Percentiles rank a stretch among this genome's conserved stretches.
Conservation (phyloP, 2,888 invertebrate species). For the Alentia gelatinosa region DNA sequence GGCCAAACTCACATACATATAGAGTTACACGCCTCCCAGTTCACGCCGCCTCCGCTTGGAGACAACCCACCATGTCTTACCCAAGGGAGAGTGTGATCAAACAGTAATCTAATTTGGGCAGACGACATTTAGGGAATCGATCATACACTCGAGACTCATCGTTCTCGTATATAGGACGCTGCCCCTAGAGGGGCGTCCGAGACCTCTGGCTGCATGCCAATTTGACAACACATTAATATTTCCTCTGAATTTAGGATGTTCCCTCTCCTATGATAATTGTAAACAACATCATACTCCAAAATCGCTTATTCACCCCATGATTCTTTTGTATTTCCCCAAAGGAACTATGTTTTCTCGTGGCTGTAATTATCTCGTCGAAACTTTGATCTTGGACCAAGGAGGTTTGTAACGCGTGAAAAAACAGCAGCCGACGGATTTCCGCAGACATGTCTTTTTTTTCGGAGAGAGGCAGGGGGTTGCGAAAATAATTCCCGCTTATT, state of each 20-base stretch:
- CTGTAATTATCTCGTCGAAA: neutral
- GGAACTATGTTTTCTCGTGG: neutral
- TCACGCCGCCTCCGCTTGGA: neutral
- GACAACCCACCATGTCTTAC: neutral
- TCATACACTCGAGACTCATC: conserved; percentile 3
- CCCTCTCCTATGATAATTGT: neutral
- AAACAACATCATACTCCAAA: neutral
- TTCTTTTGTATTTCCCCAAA: neutral
- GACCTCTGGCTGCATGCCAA: neutral
- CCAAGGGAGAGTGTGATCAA: neutral
- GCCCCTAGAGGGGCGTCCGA: neutral
- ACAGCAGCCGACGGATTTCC: neutral
- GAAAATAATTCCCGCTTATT: conserved; percentile 2
- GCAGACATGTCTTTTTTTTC: neutral
- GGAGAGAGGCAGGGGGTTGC: neutral
- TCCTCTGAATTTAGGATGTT: neutral
- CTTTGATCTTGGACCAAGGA: neutral
- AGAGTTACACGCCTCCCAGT: neutral
- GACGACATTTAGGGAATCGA: neutral
- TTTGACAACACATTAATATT: neutral
- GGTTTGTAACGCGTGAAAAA: neutral
- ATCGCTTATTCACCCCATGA: conserved; percentile 2
- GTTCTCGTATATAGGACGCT: neutral
- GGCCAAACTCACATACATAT: neutral
- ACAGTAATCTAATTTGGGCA: conserved; percentile 17